Evolutionary conservation across 2,797 vertebrate genomes (phyloP), one percentile per base, ranked within the genome.

Genomic region (Danionella dracula): DNA sequence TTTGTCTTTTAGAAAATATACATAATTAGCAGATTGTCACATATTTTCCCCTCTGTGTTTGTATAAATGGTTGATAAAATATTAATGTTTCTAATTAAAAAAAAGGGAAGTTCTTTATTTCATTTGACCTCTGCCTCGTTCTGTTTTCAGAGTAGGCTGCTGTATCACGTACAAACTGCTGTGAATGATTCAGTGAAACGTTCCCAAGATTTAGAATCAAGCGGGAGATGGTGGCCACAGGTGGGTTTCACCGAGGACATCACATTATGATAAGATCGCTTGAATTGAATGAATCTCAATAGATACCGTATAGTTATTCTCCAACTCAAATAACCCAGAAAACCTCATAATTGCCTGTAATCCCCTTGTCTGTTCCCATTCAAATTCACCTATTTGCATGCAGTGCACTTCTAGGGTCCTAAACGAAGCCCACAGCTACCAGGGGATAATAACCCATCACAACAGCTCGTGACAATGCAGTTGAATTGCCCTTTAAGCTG

Each of bases 291-390:
- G 58, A 27, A 7, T 38, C 34, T 61, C 11, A 34, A 34, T 44
- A 21, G 17, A 35, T 12, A 13, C 56, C n/a, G 21, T 34, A 46
- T 59, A 15, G 41, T 27, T 62, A 61, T 40, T 53, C 61, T 54
- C 23, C 20, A 17, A 53, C 35, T 16, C 40, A 29, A 45, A 45
- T 54, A 44, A 65, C 50, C 29, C 46, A 51, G 37, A 55, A 54
- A 45, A 45, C 29, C 44, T 12, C 16, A 5, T 35, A 44, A 54
- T 44, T 27, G 50, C 23, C 29, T 35, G 21, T 23, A 54, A 54
- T 44, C 15, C 19, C 29, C n/a, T 12, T 6, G 5, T 38, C 48
- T 34, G 4, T 42, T 4, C 32, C 38, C 31, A n/a, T 55, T 55
- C 34, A 45, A 27, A 55, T 46, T 34, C 32, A 27, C 35, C 44